These are phyloP conservation scores for Porites lutea DNA, from an alignment of 64 coral and sea anemone species.

Conservation along the genomic window DNA sequence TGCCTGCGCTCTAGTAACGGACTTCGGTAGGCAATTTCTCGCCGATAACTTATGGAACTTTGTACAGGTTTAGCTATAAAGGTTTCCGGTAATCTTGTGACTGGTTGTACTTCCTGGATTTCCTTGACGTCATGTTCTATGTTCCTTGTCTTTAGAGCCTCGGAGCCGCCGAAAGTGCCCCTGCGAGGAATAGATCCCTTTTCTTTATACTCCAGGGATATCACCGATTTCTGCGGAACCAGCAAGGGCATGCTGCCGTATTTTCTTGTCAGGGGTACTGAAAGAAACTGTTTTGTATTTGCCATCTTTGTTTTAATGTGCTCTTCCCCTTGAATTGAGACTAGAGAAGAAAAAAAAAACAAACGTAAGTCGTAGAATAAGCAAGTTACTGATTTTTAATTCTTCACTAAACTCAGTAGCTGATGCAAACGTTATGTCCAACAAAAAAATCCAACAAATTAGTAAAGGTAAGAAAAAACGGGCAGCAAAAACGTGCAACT, in stretches of 20 bases:
- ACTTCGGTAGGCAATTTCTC: background rate
- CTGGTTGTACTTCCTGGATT: background rate
- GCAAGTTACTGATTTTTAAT: no score
- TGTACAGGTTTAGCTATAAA: background rate
- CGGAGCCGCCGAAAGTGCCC: background rate
- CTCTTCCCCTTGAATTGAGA: no score
- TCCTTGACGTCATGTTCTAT: background rate
- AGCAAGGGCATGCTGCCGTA: slow-evolving; percentile 22
- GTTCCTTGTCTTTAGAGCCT: background rate
- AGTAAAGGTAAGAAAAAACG: no score
- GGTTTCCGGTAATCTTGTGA: background rate
- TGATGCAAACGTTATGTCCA: no score
- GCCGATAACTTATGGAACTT: background rate
- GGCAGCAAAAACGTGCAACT: no score
- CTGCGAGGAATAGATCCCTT: background rate
- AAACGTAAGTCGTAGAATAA: no score
- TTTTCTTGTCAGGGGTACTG: slow-evolving; percentile 15
- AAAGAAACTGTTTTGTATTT: background rate
- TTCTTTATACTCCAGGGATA: slow-evolving; percentile 8
- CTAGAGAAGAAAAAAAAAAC: background rate
- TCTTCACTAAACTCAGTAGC: no score
- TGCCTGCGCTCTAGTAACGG: background rate
- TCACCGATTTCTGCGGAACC: background rate
- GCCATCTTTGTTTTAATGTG: background rate
- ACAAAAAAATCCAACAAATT: no score